Evolutionary conservation across 2,888 invertebrate species (phyloP).

Genomic region (Leptarthrus brevirostris): DNA sequence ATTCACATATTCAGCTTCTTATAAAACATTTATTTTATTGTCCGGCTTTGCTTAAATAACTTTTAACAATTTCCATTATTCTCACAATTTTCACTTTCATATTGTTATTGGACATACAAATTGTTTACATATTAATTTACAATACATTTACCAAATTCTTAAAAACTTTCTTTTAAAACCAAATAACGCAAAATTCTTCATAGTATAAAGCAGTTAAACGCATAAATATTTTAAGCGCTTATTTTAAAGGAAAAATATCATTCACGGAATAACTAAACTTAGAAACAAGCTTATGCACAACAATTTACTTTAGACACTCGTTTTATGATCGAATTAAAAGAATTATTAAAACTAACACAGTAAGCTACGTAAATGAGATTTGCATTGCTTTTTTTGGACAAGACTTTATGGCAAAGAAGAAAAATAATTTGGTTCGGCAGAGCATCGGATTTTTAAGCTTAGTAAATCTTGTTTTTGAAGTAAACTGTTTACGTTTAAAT

Average conservation of each 20-base stretch:
- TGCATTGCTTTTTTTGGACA: too few relatives aligned
- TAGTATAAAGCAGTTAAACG: slow-evolving; percentile 27
- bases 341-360: not conserved
- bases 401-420: too few relatives aligned
- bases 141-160: slow-evolving; percentile 17
- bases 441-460: too few relatives aligned
- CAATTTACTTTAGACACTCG: not conserved
- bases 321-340: not conserved
- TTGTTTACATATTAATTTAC: not conserved
- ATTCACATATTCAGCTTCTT: too few relatives aligned
- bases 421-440: too few relatives aligned
- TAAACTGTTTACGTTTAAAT: too few relatives aligned
- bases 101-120: not conserved
- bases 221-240: slow-evolving; percentile 42
- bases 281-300: slow-evolving; percentile 30
- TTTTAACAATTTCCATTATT: not conserved
- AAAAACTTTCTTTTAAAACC: slow-evolving; percentile 13
- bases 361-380: not conserved
- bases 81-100: not conserved
- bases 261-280: slow-evolving; percentile 9
- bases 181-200: slow-evolving; percentile 15
- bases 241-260: slow-evolving; percentile 27
- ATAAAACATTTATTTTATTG: too few relatives aligned
- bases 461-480: too few relatives aligned
- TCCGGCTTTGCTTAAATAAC: not conserved